Evolutionary conservation across 2,113 vertebrate species (phyloP).

Genomic region (Lepus americanus): DNA sequence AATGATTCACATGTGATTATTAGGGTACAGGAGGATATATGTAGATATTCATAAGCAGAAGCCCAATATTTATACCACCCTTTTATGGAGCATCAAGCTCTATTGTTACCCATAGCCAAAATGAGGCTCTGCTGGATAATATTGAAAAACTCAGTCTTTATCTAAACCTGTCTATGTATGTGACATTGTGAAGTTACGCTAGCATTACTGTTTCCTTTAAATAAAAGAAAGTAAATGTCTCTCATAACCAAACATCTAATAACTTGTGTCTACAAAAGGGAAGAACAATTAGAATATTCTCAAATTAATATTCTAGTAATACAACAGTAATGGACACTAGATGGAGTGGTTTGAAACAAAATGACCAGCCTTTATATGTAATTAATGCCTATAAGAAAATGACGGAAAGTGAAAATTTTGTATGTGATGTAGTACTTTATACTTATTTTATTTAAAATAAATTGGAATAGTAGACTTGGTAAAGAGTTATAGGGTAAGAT

Average conservation of each 20-base stretch:
- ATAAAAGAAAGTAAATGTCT: constrained; percentile 51
- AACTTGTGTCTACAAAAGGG: constrained; percentile 53
- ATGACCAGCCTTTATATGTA: constrained; percentile 27
- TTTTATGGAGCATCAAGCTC: neutral
- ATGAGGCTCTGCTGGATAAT: neutral
- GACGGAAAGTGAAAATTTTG: neutral
- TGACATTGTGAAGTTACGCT: neutral
- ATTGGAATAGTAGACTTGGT: neutral
- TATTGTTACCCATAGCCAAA: neutral
- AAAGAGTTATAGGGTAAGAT: neutral
- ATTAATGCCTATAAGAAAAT: neutral
- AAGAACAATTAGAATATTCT: constrained; percentile 45
- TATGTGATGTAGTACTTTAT: neutral
- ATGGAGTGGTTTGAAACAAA: constrained; percentile 28
- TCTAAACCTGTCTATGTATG: neutral
- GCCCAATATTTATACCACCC: neutral
- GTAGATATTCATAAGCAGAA: constrained; percentile 44
- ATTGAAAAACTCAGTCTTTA: neutral
- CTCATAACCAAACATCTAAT: constrained; percentile 50
- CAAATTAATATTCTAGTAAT: constrained; percentile 66
- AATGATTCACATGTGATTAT: constrained; percentile 64
- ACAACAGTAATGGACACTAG: neutral
- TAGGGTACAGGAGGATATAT: constrained; percentile 2
- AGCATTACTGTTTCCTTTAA: neutral
- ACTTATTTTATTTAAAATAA: neutral